Evolutionary conservation across 2,888 invertebrate genomes (phyloP).

Genomic region (Standfussiana lucernea): DNA sequence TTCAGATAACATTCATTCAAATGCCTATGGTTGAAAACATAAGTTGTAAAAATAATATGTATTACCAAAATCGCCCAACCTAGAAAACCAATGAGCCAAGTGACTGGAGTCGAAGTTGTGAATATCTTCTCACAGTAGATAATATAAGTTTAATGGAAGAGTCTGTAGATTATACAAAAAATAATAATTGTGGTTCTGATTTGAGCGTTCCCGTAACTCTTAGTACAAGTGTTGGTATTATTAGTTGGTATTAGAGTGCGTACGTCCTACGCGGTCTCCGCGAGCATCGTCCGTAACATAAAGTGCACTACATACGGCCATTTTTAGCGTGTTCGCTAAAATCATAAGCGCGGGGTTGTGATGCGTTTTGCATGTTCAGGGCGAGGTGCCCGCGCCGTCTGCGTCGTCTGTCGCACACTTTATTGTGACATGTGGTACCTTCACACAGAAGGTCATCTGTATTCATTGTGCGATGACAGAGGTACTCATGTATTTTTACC

Average conservation of each 20-base stretch:
- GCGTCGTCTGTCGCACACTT: constrained; percentile 42
- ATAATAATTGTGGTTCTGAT: not conserved
- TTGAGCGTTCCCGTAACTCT: not conserved
- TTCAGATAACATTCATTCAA: not conserved
- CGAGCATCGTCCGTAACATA: constrained; percentile 34
- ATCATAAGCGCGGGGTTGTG: constrained; percentile 50
- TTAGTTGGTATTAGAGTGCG: constrained; percentile 7
- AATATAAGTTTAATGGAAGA: not conserved
- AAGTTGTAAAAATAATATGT: not conserved
- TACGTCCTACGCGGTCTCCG: constrained; percentile 31
- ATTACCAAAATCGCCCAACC: not conserved
- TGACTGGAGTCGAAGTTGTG: not conserved
- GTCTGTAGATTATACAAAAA: not conserved
- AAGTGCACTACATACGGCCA: constrained; percentile 48
- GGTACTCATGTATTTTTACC: not conserved
- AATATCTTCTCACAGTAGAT: not conserved
- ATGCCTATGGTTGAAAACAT: not conserved
- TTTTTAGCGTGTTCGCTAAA: constrained; percentile 48
- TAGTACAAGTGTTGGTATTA: constrained; percentile 10
- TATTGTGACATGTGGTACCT: constrained; percentile 30
- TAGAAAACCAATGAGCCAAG: not conserved
- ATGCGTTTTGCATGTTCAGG: constrained; percentile 65
- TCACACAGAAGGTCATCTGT: constrained; percentile 44
- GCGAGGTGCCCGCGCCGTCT: constrained; percentile 33
- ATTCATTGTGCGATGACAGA: constrained; percentile 2